Percentiles rank a stretch among this genome's conserved stretches.
phyloP scores from a whole-genome alignment of 2,113 vertebrate species.

The Phoenicopterus ruber region DNA sequence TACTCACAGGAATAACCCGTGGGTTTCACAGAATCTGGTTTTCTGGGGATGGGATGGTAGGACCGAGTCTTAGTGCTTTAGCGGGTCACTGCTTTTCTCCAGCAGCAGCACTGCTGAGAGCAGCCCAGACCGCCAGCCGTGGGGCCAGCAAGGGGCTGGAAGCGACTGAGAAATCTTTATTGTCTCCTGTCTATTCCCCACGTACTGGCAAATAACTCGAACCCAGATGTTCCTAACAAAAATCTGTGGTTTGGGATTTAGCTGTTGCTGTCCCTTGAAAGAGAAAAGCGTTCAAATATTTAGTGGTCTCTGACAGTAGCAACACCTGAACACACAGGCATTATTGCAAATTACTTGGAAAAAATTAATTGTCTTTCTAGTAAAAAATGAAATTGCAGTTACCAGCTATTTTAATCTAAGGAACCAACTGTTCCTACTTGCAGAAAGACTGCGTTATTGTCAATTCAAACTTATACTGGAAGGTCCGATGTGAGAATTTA shows the following conservation, averaged over 20 bases:
- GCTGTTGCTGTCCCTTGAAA: neutral
- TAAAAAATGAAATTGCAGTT: conserved; percentile 6
- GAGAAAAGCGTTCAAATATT: neutral
- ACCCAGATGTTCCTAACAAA: neutral
- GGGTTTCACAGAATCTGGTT: neutral
- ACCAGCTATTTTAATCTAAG: neutral
- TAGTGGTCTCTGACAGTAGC: neutral
- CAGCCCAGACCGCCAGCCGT: neutral
- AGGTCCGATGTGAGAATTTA: neutral
- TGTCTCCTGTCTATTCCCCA: neutral
- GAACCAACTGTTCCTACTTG: conserved; percentile 13
- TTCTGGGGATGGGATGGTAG: neutral
- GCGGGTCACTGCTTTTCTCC: neutral
- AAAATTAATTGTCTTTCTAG: neutral
- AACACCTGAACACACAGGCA: neutral
- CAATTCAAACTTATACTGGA: neutral
- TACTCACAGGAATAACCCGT: neutral
- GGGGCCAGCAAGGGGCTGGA: neutral
- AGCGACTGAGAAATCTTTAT: neutral
- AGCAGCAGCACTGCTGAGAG: neutral
- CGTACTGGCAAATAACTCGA: accelerated
- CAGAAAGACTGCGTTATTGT: neutral
- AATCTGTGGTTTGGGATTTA: neutral
- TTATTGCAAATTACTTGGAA: neutral
- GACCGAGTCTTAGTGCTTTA: neutral